Evolutionary conservation across 2,797 vertebrate genomes (phyloP).

Genomic region (Lindbergichthys nudifrons): DNA sequence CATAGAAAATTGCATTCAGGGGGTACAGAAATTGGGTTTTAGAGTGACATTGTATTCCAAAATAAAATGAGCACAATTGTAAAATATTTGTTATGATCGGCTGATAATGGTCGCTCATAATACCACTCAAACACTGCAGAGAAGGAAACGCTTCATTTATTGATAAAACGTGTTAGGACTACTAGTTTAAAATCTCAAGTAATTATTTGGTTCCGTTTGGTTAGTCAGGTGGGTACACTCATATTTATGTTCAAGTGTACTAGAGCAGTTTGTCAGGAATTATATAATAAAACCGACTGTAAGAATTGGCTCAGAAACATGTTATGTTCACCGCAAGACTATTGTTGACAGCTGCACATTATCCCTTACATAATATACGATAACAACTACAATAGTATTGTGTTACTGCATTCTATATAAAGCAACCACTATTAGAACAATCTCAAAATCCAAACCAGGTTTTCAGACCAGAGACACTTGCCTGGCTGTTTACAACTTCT

Average conservation of each 20-base stretch:
- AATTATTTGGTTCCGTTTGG: conserved; percentile 7
- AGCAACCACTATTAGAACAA: too few species aligned
- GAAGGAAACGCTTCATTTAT: not conserved
- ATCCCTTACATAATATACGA: not conserved
- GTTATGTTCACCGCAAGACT: not conserved
- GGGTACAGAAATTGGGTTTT: conserved; percentile 15
- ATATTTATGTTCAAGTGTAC: conserved; percentile 16
- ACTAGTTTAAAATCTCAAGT: not conserved
- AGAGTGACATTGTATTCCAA: conserved; percentile 7
- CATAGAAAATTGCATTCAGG: conserved; percentile 6
- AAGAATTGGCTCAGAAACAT: conserved; percentile 33
- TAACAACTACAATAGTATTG: too few species aligned
- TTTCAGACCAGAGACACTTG: too few species aligned
- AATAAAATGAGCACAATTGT: conserved; percentile 6
- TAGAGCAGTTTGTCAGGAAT: conserved; percentile 32
- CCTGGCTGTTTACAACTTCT: too few species aligned
- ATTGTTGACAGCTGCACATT: conserved; percentile 26
- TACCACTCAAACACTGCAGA: not conserved
- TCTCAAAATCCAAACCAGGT: too few species aligned
- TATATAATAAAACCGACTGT: conserved; percentile 41
- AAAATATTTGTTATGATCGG: not conserved
- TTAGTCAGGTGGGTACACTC: conserved; percentile 14
- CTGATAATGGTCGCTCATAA: not conserved
- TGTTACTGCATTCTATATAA: too few species aligned
- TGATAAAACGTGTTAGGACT: not conserved